Conservation (phyloP, 2,888 invertebrate species). For the Argyresthia goedartella region DNA sequence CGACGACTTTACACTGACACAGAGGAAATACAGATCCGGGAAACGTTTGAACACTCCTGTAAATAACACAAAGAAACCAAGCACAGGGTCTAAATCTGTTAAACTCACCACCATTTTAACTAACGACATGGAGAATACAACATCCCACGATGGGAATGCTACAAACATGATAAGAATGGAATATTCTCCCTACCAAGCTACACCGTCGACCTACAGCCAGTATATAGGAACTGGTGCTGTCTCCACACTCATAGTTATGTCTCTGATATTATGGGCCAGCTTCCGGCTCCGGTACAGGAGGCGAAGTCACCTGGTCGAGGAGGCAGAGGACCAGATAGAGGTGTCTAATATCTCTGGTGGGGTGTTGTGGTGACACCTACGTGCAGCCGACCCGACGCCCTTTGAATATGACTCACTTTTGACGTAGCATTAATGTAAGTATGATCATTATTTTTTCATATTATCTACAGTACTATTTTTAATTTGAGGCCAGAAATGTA, state of each 20-base stretch:
- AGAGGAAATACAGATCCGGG: slow-evolving; percentile 33
- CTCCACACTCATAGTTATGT: slow-evolving; percentile 64
- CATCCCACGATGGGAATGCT: slow-evolving; percentile 24
- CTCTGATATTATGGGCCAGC: slow-evolving; percentile 66
- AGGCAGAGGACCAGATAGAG: slow-evolving; percentile 68
- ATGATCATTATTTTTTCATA: slow-evolving; percentile 7
- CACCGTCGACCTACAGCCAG: slow-evolving; percentile 39
- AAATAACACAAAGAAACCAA: slow-evolving; percentile 18
- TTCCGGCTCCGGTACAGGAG: slow-evolving; percentile 50
- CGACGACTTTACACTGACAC: slow-evolving; percentile 18
- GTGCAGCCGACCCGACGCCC: slow-evolving; percentile 69
- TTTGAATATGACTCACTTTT: slow-evolving; percentile 71
- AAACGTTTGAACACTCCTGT: slow-evolving; percentile 51
- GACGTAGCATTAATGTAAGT: slow-evolving; percentile 67
- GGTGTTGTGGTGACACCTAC: slow-evolving; percentile 79
- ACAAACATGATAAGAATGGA: slow-evolving; percentile 39
- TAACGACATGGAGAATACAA: slow-evolving; percentile 26
- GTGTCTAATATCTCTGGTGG: slow-evolving; percentile 74
- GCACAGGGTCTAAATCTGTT: slow-evolving; percentile 15
- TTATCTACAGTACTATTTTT: too few relatives aligned
- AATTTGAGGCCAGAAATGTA: too few relatives aligned
- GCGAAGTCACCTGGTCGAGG: slow-evolving; percentile 37
- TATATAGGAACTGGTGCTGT: slow-evolving; percentile 72
- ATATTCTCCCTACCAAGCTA: slow-evolving; percentile 46
- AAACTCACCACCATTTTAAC: slow-evolving; percentile 20